A percentile compares a stretch with the other conserved stretches of the same genome.
These are phyloP conservation scores for Pseudoips prasinana DNA, from an alignment of 2,888 invertebrate genomes.

Conservation along the genomic window DNA sequence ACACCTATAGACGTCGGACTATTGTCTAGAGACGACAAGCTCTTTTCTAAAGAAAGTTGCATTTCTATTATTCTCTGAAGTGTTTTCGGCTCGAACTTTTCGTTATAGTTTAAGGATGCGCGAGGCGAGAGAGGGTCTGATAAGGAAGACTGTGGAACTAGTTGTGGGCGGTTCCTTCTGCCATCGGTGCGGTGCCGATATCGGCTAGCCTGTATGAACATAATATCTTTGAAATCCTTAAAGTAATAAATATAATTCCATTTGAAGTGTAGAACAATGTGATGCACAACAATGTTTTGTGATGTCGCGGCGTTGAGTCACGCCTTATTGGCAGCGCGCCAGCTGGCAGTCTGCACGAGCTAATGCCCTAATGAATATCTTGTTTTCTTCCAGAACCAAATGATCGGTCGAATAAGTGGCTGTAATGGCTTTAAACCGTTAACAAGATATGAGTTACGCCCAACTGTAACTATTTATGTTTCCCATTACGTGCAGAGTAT, in stretches of 20 bases:
- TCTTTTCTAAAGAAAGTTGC: constrained; percentile 68
- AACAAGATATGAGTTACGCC: constrained; percentile 36
- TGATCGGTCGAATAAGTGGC: constrained; percentile 40
- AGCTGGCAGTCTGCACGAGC: constrained; percentile 49
- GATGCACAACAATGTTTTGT: constrained; percentile 35
- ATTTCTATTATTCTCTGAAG: constrained; percentile 67
- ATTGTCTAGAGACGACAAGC: constrained; percentile 60
- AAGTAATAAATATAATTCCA: constrained; percentile 25
- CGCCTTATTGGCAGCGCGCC: constrained; percentile 54
- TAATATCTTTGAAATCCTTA: constrained; percentile 40
- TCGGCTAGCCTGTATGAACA: constrained; percentile 76
- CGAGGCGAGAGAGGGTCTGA: constrained; percentile 49
- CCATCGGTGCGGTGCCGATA: constrained; percentile 70
- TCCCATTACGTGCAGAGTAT: constrained; percentile 1
- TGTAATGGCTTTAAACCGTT: constrained; percentile 38
- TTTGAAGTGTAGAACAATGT: constrained; percentile 16
- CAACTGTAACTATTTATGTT: constrained; percentile 25
- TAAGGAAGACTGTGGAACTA: constrained; percentile 49
- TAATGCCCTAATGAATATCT: constrained; percentile 61
- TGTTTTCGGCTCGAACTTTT: constrained; percentile 53
- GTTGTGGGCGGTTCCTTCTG: constrained; percentile 60
- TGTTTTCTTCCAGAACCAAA: constrained; percentile 50
- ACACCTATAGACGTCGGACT: constrained; percentile 61
- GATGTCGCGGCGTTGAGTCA: constrained; percentile 56
- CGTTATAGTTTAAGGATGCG: constrained; percentile 26